Percentiles rank a stretch among this genome's conserved stretches.
Evolutionary conservation across 2,797 vertebrate genomes (phyloP).

Genomic region (Decapterus maruadsi): DNA sequence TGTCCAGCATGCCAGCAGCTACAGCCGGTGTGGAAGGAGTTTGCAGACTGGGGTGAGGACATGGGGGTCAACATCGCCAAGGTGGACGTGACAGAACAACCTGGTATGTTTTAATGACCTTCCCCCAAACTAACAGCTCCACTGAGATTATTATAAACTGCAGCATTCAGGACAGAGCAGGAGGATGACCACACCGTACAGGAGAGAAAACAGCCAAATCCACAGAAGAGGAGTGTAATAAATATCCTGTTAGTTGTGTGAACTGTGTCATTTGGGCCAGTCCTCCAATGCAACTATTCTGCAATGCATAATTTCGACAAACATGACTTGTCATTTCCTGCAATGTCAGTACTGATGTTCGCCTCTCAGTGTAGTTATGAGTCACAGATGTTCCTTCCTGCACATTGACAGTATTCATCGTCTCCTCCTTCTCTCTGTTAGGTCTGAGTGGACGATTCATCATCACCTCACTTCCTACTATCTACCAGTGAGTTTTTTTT

Average conservation of each 20-base stretch:
- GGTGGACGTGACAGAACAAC: slow-evolving; percentile 97
- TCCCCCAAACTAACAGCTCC: not conserved
- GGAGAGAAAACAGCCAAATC: not conserved
- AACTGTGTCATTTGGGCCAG: not conserved
- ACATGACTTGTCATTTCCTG: not conserved
- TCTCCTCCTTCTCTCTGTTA: slow-evolving; percentile 65
- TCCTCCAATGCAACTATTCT: not conserved
- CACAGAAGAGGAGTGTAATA: not conserved
- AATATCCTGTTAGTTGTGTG: not conserved
- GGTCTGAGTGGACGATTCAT: slow-evolving; percentile 96
- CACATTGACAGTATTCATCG: slow-evolving; percentile 18
- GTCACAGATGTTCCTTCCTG: slow-evolving; percentile 24
- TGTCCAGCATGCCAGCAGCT: slow-evolving; percentile 96
- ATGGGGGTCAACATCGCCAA: slow-evolving; percentile 94
- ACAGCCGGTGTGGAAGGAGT: slow-evolving; percentile 94
- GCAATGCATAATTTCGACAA: too few species aligned
- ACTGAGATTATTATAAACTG: not conserved
- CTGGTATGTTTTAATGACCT: slow-evolving; percentile 83
- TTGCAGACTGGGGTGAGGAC: slow-evolving; percentile 96
- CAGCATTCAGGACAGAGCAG: not conserved
- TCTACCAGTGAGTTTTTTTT: slow-evolving; percentile 93
- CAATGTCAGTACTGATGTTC: not conserved
- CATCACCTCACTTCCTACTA: slow-evolving; percentile 96
- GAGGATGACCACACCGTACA: too few species aligned
- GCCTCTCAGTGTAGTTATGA: slow-evolving; percentile 1